Evolutionary conservation across 2,888 invertebrate genomes (phyloP), one percentile per base, ranked within the genome.

Genomic region (Agrotis puta): DNA sequence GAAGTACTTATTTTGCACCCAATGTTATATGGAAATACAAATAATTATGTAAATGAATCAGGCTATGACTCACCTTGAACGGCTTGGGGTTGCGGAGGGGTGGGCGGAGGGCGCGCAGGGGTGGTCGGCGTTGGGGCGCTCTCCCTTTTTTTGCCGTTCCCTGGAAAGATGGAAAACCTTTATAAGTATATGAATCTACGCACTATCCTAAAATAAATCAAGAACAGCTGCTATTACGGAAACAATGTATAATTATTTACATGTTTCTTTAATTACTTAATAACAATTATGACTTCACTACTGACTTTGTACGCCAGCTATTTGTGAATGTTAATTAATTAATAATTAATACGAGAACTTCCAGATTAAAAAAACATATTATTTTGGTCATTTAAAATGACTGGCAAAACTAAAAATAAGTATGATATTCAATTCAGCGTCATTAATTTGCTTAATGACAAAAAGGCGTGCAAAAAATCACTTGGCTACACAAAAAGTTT

Each of bases 61-160:
- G 59, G 56, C 59, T 64, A 85, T 94, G 94, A 94, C 94, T 95
- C 93, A 95, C 95, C 91, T 85, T 92, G 92, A 48, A 88, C 80
- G 43, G 91, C 81, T 70, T 93, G 93, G 83, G 93, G 93, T 82
- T 92, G 93, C 33, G 92, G 92, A 33, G 93, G 93, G 48, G 94
- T 88, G 64, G 92, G 87, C 22, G 92, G 88, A 47, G 94, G 92
- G 39, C 94, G 94, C 69, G 91, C 91, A 47, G 93, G 92, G 80
- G 93, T 92, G 20, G 90, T 87, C 64, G 93, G 92, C 74, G 94
- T 90, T 33, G 94, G 91, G 85, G 88, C 91, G 88, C 92, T 94
- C 74, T 96, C 96, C 88, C 96, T 91, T 92, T 96, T 96, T 91
- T 96, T 96, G 82, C 95, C 95, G 91, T 95, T 96, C 91, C 96